A percentile compares a stretch with the other conserved stretches of the same genome.
These are phyloP conservation scores for Nothoprocta pentlandii DNA, from an alignment of 2,113 vertebrate species.

Conservation along the genomic window DNA sequence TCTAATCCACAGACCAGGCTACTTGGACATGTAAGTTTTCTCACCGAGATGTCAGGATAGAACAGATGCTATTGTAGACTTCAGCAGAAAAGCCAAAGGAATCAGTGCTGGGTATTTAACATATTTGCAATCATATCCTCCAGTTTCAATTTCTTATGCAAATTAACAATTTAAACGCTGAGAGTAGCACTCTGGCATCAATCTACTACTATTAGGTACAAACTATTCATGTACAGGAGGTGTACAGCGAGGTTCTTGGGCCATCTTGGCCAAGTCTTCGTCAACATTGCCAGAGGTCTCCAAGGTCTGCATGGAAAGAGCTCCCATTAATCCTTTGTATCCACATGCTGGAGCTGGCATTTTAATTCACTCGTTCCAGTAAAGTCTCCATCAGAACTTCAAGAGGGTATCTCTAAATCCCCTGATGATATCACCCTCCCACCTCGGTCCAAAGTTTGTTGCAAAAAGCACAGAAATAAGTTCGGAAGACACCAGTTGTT, in stretches of 20 bases:
- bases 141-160: neutral
- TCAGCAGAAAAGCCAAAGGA: neutral
- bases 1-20: neutral
- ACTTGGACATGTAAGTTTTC: neutral
- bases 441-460: neutral
- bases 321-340: neutral
- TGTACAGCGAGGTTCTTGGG: accelerated
- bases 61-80: neutral
- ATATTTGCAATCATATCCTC: neutral
- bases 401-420: neutral
- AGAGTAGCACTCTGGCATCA: neutral
- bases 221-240: neutral
- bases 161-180: neutral
- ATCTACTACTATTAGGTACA: neutral
- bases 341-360: accelerated
- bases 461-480: neutral
- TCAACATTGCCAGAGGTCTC: neutral
- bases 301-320: neutral
- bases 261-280: neutral
- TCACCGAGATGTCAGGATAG: neutral
- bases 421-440: neutral
- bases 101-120: accelerated
- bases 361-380: neutral
- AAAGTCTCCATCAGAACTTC: neutral
- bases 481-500: neutral